These are phyloP conservation scores for Otolemur crassicaudatus DNA, from an alignment of 2,797 vertebrate genomes.

Conservation along the genomic window DNA sequence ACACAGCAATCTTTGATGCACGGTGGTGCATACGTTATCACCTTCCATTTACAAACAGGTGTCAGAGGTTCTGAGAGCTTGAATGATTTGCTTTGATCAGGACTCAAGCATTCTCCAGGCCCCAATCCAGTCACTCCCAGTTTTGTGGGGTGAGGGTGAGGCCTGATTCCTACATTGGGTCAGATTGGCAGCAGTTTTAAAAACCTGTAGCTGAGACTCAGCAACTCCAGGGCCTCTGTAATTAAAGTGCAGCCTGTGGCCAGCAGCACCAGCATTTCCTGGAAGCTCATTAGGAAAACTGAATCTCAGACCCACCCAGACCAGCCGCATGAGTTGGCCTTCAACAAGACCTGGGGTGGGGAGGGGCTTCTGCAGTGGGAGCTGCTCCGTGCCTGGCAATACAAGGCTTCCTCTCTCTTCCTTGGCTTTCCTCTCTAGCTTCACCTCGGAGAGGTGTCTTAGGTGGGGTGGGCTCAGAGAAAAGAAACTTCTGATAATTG, in stretches of 20 bases:
- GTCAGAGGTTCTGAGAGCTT: neutral
- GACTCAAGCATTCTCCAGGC: neutral
- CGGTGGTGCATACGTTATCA: rapidly evolving
- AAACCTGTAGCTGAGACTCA: neutral
- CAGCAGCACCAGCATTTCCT: neutral
- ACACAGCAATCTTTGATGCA: neutral
- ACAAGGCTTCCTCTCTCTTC: rapidly evolving
- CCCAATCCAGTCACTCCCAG: neutral
- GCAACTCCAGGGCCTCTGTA: neutral
- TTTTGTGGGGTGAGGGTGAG: neutral
- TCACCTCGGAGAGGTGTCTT: neutral
- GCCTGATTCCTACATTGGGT: neutral
- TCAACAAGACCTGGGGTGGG: neutral
- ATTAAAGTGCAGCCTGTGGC: rapidly evolving
- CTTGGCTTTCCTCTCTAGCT: neutral
- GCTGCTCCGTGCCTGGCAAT: neutral
- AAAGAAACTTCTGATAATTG: neutral
- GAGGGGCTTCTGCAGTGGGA: too few relatives aligned
- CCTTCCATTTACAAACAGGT: neutral
- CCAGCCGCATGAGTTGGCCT: rapidly evolving
- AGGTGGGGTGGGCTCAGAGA: rapidly evolving
- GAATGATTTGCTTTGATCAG: neutral
- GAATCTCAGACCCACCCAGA: neutral
- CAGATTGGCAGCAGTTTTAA: neutral
- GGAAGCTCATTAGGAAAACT: neutral